Evolutionary conservation across 2,797 vertebrate genomes (phyloP).

Genomic region (Enteromius fasciolatus): DNA sequence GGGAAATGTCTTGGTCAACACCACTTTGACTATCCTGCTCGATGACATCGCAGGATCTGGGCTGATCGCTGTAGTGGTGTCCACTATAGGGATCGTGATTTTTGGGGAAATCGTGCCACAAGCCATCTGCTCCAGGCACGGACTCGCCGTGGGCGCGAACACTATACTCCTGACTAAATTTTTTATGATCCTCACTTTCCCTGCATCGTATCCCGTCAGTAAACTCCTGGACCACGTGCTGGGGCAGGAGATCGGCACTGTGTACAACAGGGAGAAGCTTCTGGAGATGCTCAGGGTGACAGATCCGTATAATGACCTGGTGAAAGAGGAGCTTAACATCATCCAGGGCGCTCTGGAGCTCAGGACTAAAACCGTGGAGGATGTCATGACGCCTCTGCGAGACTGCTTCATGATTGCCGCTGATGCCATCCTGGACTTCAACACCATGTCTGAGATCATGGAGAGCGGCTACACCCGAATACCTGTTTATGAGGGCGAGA

Average conservation of each 20-base stretch:
- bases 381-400: slow-evolving; percentile 86
- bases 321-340: slow-evolving; percentile 89
- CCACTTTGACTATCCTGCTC: slow-evolving; percentile 86
- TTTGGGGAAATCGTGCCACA: slow-evolving; percentile 89
- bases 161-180: slow-evolving; percentile 90
- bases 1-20: slow-evolving; percentile 88
- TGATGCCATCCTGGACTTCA: slow-evolving; percentile 85
- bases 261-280: slow-evolving; percentile 88
- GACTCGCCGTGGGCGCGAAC: slow-evolving; percentile 86
- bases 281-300: slow-evolving; percentile 89
- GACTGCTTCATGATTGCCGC: slow-evolving; percentile 89
- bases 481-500: slow-evolving; percentile 84
- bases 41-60: slow-evolving; percentile 88
- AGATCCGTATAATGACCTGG: slow-evolving; percentile 87
- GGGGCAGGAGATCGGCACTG: slow-evolving; percentile 88
- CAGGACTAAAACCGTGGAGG: slow-evolving; percentile 88
- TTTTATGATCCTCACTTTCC: slow-evolving; percentile 91
- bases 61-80: slow-evolving; percentile 86
- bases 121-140: slow-evolving; percentile 87
- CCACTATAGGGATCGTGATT: slow-evolving; percentile 88
- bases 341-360: slow-evolving; percentile 88
- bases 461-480: slow-evolving; percentile 89
- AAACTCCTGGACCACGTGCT: slow-evolving; percentile 87
- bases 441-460: slow-evolving; percentile 90
- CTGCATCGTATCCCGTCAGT: slow-evolving; percentile 87